Percentiles rank a stretch among this genome's conserved stretches.
Evolutionary conservation across 2,888 invertebrate species (phyloP).

Genomic region (Nephrotoma guestfalica): DNA sequence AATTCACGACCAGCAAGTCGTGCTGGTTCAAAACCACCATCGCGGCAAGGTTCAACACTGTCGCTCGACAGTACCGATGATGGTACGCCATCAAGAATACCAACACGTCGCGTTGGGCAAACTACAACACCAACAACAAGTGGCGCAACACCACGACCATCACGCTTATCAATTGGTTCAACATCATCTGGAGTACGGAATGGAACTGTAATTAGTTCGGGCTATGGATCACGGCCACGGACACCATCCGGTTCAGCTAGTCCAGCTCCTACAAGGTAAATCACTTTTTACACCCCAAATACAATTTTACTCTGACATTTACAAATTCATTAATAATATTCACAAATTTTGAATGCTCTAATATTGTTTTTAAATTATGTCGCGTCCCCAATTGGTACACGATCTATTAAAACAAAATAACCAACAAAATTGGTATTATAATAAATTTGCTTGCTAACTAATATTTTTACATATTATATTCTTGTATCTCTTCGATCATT

Average conservation of each 20-base stretch:
- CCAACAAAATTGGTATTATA: not conserved
- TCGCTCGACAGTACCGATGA: conserved; percentile 85
- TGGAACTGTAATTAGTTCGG: conserved; percentile 32
- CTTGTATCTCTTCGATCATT: not conserved
- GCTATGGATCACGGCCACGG: conserved; percentile 44
- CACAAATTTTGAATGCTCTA: not conserved
- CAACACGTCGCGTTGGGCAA: conserved; percentile 48
- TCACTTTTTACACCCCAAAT: conserved; percentile 5
- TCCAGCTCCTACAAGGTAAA: conserved; percentile 62
- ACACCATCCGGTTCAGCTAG: conserved; percentile 67
- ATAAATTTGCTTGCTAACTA: not conserved
- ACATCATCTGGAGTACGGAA: conserved; percentile 42
- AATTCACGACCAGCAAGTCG: conserved; percentile 74
- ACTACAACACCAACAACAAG: conserved; percentile 40
- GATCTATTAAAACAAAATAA: not conserved
- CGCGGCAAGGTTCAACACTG: conserved; percentile 82
- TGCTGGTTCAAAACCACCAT: conserved; percentile 81
- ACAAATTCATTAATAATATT: not conserved
- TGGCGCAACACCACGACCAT: conserved; percentile 36
- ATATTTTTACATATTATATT: not conserved
- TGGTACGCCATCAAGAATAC: conserved; percentile 70
- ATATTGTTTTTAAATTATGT: not conserved
- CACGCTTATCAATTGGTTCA: conserved; percentile 43
- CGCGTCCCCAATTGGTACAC: not conserved
- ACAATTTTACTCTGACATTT: not conserved